phyloP scores from a whole-genome alignment of 2,888 invertebrate genomes.

The Mantis religiosa region DNA sequence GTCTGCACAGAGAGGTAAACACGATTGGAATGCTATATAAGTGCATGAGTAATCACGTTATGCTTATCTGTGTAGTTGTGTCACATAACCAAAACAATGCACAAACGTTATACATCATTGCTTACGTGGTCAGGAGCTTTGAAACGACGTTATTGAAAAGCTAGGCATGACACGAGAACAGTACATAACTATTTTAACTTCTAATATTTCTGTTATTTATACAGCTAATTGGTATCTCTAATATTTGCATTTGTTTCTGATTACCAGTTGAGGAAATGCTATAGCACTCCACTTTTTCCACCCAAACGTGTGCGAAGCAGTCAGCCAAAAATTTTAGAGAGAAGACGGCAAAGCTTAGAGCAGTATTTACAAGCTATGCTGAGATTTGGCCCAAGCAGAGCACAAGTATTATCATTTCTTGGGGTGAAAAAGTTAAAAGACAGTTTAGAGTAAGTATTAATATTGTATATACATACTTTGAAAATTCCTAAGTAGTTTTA shows the following conservation, averaged over 20 bases:
- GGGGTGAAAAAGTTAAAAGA: constrained; percentile 39
- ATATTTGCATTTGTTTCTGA: background rate
- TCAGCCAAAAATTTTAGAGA: constrained; percentile 54
- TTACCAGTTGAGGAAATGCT: constrained; percentile 49
- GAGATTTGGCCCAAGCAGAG: constrained; percentile 44
- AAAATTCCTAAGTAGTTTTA: too few relatives aligned
- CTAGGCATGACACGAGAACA: too few relatives aligned
- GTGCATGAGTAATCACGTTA: background rate
- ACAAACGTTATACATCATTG: too few relatives aligned
- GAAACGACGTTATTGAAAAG: too few relatives aligned
- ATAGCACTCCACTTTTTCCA: constrained; percentile 53
- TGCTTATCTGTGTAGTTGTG: background rate
- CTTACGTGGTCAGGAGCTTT: too few relatives aligned
- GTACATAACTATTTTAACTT: background rate
- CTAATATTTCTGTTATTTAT: background rate
- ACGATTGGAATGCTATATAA: background rate
- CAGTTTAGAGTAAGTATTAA: constrained; percentile 26
- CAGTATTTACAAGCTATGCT: constrained; percentile 52
- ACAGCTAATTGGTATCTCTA: background rate
- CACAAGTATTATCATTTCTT: constrained; percentile 47
- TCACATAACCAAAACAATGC: background rate
- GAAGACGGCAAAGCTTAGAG: constrained; percentile 51
- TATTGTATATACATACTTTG: too few relatives aligned
- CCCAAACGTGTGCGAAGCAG: constrained; percentile 56
- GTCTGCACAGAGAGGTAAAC: constrained; percentile 52